A percentile compares a stretch with the other conserved stretches of the same genome.
Evolutionary conservation across 2,888 invertebrate genomes (phyloP).

Genomic region (Brenthis ino): DNA sequence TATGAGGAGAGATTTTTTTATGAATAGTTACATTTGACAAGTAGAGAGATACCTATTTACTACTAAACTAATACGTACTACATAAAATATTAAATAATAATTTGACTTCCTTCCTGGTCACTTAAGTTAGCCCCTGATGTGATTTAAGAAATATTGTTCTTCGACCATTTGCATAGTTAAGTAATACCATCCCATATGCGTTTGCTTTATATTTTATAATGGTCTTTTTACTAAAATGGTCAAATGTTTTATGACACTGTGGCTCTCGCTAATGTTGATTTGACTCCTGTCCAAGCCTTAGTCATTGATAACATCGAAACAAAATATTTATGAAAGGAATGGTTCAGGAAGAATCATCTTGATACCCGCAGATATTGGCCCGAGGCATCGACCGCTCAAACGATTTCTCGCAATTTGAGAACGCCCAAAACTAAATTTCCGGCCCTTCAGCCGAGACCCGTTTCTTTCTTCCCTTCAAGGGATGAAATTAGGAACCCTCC

Average conservation of each 20-base stretch:
- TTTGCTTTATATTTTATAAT: too few relatives aligned
- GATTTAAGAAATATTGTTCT: too few relatives aligned
- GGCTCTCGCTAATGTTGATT: neutral
- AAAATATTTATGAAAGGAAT: slow-evolving; percentile 1
- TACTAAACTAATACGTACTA: too few relatives aligned
- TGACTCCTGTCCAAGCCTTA: neutral
- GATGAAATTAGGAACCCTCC: slow-evolving; percentile 32
- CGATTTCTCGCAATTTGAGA: slow-evolving; percentile 37
- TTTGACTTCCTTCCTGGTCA: too few relatives aligned
- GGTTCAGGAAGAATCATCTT: slow-evolving; percentile 10
- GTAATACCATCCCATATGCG: too few relatives aligned
- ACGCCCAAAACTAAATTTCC: slow-evolving; percentile 39
- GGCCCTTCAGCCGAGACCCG: slow-evolving; percentile 24
- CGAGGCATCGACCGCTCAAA: slow-evolving; percentile 26
- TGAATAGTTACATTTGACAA: too few relatives aligned
- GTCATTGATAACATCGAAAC: neutral
- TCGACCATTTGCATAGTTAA: too few relatives aligned
- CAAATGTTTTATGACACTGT: neutral
- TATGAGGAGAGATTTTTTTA: neutral
- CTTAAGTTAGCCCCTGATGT: too few relatives aligned
- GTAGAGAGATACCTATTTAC: too few relatives aligned
- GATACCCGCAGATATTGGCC: slow-evolving; percentile 9
- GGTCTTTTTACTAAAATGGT: too few relatives aligned
- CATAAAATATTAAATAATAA: too few relatives aligned
- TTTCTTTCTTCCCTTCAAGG: slow-evolving; percentile 35